phyloP scores from a whole-genome alignment of 2,797 vertebrate genomes.

The Telmatherina bonti region DNA sequence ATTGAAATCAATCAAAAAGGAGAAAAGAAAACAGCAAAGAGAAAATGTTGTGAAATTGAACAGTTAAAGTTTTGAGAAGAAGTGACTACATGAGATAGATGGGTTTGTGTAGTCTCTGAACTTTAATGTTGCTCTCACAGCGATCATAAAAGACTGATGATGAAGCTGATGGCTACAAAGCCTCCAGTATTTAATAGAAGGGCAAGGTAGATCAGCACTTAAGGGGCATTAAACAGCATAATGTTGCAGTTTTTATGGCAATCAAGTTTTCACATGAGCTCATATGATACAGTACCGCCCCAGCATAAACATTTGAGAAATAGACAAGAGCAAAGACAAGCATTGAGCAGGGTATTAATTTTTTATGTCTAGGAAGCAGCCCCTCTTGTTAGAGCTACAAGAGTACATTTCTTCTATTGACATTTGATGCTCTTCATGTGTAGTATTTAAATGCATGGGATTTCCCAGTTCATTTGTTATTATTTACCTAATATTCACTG shows the following conservation, averaged over 20 bases:
- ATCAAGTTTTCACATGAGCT: slow-evolving; percentile 35
- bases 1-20: background rate
- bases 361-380: too few species aligned
- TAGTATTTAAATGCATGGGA: background rate
- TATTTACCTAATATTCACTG: too few species aligned
- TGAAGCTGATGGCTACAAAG: slow-evolving; percentile 46
- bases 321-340: too few species aligned
- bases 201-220: slow-evolving; percentile 66
- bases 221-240: slow-evolving; percentile 64
- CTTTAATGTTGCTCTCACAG: slow-evolving; percentile 61
- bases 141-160: slow-evolving; percentile 54
- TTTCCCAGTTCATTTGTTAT: background rate
- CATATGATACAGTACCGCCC: slow-evolving; percentile 34
- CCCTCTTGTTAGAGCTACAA: too few species aligned
- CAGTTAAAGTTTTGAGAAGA: slow-evolving; percentile 11
- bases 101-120: slow-evolving; percentile 4
- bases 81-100: slow-evolving; percentile 35
- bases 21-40: background rate
- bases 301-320: slow-evolving; percentile 49
- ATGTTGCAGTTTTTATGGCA: slow-evolving; percentile 53
- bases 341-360: too few species aligned
- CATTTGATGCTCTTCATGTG: too few species aligned
- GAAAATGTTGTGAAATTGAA: background rate
- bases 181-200: slow-evolving; percentile 68
- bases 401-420: background rate